These are phyloP conservation scores for Apoda limacodes DNA, from an alignment of 2,888 invertebrate genomes.

Conservation along the genomic window DNA sequence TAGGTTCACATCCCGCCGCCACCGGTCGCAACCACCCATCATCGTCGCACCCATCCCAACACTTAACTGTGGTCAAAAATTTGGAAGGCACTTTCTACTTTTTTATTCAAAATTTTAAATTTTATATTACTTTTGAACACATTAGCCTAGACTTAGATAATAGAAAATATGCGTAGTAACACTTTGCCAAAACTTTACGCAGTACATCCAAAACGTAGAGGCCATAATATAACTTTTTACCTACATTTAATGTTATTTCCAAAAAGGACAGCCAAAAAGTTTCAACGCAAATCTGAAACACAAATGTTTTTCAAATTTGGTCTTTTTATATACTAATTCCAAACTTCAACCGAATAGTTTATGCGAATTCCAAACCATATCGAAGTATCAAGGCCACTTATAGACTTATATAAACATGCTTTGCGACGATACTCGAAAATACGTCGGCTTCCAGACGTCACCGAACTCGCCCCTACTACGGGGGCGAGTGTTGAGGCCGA, in stretches of 20 bases:
- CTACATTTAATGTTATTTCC: conserved; percentile 59
- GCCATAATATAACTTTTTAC: conserved; percentile 55
- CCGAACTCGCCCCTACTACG: too few relatives aligned
- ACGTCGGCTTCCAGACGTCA: too few relatives aligned
- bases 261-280: conserved; percentile 68
- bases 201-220: conserved; percentile 65
- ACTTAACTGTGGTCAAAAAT: conserved; percentile 71
- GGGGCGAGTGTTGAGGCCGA: conserved; percentile 23
- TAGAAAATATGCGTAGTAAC: conserved; percentile 71
- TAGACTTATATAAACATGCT: conserved; percentile 60
- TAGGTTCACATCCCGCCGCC: conserved; percentile 25
- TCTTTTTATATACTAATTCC: conserved; percentile 64
- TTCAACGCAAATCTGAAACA: conserved; percentile 60
- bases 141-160: conserved; percentile 76
- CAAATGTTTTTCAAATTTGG: conserved; percentile 60
- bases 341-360: conserved; percentile 63
- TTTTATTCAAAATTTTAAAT: conserved; percentile 66
- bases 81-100: conserved; percentile 88
- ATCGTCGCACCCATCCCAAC: conserved; percentile 71
- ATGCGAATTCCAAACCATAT: conserved; percentile 61
- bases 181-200: conserved; percentile 68
- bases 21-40: conserved; percentile 32
- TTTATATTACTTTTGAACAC: conserved; percentile 77
- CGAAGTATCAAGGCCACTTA: conserved; percentile 69
- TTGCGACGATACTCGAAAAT: conserved; percentile 51